Evolutionary conservation across 2,797 vertebrate genomes (phyloP).

Genomic region (Argya squamiceps): DNA sequence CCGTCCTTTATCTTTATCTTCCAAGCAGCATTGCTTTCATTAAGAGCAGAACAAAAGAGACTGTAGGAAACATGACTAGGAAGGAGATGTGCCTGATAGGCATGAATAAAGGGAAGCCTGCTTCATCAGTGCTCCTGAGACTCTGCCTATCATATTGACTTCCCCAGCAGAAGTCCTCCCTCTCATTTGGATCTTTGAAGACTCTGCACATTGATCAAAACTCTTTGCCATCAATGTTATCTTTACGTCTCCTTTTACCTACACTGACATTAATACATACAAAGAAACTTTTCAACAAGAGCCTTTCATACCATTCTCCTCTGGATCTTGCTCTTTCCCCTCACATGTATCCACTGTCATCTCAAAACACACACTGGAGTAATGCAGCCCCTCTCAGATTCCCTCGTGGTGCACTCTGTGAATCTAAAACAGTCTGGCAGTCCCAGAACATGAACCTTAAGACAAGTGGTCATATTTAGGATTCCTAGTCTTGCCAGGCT

Average conservation of each 20-base stretch:
- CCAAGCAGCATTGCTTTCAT: background rate
- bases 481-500: constrained; percentile 38
- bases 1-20: background rate
- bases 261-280: background rate
- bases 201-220: background rate
- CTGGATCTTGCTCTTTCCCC: background rate
- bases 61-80: background rate
- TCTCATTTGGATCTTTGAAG: background rate
- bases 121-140: background rate
- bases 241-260: background rate
- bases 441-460: constrained; percentile 61
- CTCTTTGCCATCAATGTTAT: background rate
- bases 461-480: constrained; percentile 56
- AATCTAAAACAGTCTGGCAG: constrained; percentile 54
- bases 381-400: constrained; percentile 53
- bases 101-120: background rate
- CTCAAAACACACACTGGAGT: constrained; percentile 38
- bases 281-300: background rate
- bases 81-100: background rate
- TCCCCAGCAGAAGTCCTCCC: background rate
- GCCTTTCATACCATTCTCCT: background rate
- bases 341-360: background rate
- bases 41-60: background rate
- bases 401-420: constrained; percentile 14
- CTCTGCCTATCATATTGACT: background rate